Evolutionary conservation across 2,113 vertebrate genomes (phyloP), one percentile per base, ranked within the genome.

Genomic region (Progne subis): DNA sequence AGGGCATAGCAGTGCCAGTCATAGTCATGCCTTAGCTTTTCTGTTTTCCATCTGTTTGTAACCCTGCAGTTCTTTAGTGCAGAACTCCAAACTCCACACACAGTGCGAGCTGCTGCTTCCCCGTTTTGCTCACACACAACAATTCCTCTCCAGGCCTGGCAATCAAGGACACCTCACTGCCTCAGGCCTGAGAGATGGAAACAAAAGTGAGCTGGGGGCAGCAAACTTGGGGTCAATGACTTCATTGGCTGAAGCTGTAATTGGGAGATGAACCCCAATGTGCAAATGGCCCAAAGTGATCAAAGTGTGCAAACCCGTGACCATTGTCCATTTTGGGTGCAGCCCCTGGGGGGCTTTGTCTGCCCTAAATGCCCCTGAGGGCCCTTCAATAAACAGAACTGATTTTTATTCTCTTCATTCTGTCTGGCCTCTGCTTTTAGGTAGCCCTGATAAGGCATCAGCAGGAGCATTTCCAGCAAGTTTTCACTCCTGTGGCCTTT

Each of bases 31-130:
- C 53, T 28, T 2, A 6, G 13, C 9, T 72, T 72, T n/a, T 11
- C 1, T 43, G 8, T 6, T 32, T 55, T 26, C 2, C 7, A 19
- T 17, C 1, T 3, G 1, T 56, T 11, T 44, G 31, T 44, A 25
- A 14, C 1, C 49, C 39, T 56, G 70, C 39, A 25, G 7, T 72
- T 55, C 39, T 43, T 43, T 8, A 71, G 69, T 71, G 50, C 1
- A 4, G 1, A 19, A n/a, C 50, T 72, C 50, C 4, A 25, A 25
- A 55, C 39, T 5, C 69, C 50, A 55, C 16, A 32, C 14, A 1
- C 49, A 71, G 11, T 31, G 49, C 1, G 14, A 71, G 37, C 68
- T 71, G 68, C 68, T 71, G 49, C 68, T 31, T 4, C 47, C n/a
- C 47, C 47, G 50, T 6, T 50, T 11, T 5, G 67, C 25, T 18